Evolutionary conservation across 2,113 vertebrate species (phyloP).

Genomic region (Ploceus nigricollis): DNA sequence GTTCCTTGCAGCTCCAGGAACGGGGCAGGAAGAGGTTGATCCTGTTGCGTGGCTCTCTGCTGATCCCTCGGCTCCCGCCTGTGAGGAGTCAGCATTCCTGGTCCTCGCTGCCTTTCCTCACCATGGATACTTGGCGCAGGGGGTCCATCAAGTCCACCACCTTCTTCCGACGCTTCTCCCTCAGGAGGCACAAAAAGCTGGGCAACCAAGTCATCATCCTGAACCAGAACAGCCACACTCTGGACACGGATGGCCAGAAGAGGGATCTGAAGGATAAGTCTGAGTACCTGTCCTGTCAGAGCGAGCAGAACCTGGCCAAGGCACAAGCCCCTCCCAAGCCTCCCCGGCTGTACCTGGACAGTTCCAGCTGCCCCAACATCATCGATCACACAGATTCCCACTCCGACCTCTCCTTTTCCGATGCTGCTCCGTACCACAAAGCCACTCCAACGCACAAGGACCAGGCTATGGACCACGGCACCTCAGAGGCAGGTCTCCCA

Average conservation of each 20-base stretch:
- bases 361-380: conserved; percentile 79
- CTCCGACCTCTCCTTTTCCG: conserved; percentile 58
- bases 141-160: conserved; percentile 74
- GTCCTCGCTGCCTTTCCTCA: neutral
- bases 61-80: neutral
- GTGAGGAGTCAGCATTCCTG: neutral
- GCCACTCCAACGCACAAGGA: conserved; percentile 42
- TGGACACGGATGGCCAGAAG: conserved; percentile 46
- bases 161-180: conserved; percentile 73
- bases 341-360: conserved; percentile 86
- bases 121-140: conserved; percentile 77
- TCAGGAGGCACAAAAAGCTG: conserved; percentile 67
- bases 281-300: conserved; percentile 68
- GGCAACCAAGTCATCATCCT: conserved; percentile 64
- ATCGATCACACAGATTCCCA: conserved; percentile 56
- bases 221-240: conserved; percentile 61
- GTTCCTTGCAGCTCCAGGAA: neutral
- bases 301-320: conserved; percentile 80
- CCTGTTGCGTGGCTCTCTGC: neutral
- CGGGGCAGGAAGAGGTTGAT: conserved; percentile 2
- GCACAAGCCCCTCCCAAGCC: conserved; percentile 89
- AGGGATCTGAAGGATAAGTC: conserved; percentile 65
- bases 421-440: conserved; percentile 12
- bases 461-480: conserved; percentile 21
- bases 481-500: neutral